phyloP scores from a whole-genome alignment of 53 echinoderm and acorn worm species.

The Apostichopus leukothele region DNA sequence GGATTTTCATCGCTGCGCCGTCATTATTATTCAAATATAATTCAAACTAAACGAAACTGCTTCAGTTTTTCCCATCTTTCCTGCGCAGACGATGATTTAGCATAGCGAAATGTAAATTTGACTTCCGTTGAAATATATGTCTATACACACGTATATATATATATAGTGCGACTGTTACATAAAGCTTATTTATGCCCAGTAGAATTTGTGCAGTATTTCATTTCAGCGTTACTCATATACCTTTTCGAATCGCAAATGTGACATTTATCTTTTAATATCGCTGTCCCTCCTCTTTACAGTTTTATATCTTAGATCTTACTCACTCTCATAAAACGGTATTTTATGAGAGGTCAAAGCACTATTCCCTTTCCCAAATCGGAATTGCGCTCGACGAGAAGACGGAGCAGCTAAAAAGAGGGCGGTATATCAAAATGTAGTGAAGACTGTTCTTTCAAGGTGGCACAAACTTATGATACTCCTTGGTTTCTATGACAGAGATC shows the following conservation, averaged over 20 bases:
- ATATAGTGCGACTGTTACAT: too few species aligned
- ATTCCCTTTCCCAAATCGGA: not conserved
- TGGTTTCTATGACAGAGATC: too few species aligned
- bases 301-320: not conserved
- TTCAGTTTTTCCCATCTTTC: too few species aligned
- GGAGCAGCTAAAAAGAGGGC: not conserved
- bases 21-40: too few species aligned
- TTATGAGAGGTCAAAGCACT: conserved; percentile 3
- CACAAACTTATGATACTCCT: too few species aligned
- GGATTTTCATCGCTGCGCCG: too few species aligned
- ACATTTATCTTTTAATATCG: conserved; percentile 1
- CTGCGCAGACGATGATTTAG: too few species aligned
- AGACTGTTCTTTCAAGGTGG: too few species aligned
- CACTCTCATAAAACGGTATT: not conserved
- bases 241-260: not conserved
- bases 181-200: not conserved
- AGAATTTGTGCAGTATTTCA: not conserved
- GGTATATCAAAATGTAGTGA: not conserved
- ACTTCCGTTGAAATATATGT: too few species aligned
- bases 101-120: too few species aligned
- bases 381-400: not conserved
- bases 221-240: not conserved
- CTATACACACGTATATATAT: too few species aligned
- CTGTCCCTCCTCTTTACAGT: not conserved
- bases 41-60: too few species aligned